Conservation (phyloP, 2,888 invertebrate genomes). For the Tinea semifulvella region DNA sequence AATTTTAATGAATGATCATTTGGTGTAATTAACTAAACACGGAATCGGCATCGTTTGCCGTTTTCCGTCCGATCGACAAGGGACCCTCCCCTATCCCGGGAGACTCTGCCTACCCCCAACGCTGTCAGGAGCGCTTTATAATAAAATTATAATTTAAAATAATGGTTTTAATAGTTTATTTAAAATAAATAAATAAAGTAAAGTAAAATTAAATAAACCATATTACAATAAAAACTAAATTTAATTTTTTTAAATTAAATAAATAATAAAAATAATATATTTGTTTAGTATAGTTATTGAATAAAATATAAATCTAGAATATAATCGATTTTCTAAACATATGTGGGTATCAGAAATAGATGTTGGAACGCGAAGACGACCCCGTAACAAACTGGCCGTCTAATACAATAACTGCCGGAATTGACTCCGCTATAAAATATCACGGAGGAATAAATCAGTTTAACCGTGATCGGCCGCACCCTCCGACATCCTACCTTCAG, state of each 20-base stretch:
- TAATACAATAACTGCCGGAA: conserved; percentile 74
- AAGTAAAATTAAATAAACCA: no score
- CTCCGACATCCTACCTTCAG: conserved; percentile 21
- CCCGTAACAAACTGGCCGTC: conserved; percentile 62
- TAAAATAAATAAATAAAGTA: no score
- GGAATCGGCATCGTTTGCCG: conserved; percentile 8
- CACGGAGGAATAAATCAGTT: conserved; percentile 72
- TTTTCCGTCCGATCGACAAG: background rate
- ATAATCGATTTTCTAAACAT: no score
- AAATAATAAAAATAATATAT: no score
- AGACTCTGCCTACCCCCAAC: background rate
- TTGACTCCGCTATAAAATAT: conserved; percentile 74
- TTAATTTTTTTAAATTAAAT: no score
- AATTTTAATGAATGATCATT: conserved; percentile 4
- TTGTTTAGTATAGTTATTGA: no score
- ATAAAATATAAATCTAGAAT: no score
- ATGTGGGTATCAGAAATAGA: conserved; percentile 7
- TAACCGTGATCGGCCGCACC: conserved; percentile 46
- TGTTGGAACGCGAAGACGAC: conserved; percentile 29
- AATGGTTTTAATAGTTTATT: no score
- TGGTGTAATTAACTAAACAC: conserved; percentile 7
- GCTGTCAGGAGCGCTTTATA: no score
- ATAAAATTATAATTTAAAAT: no score
- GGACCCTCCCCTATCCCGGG: no score
- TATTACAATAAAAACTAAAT: no score